Percentiles rank a stretch among this genome's conserved stretches.
Conservation (phyloP, 2,888 invertebrate species). For the Caenorhabditis zanzibari region DNA sequence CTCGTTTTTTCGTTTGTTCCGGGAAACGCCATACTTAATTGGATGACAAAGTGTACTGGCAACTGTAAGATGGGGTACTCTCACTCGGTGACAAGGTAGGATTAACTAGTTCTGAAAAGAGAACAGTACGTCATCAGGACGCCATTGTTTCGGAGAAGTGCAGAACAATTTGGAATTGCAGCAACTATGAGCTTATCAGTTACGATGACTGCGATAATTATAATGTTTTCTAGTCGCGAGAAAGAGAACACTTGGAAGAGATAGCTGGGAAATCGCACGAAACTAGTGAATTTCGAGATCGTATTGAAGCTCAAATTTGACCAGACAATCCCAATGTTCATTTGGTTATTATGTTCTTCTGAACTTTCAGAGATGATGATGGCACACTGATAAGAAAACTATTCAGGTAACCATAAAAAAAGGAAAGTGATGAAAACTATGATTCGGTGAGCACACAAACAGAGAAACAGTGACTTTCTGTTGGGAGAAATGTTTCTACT, state of each 20-base stretch:
- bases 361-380: constrained; percentile 18
- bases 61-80: constrained; percentile 22
- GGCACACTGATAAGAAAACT: constrained; percentile 18
- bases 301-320: too few species aligned
- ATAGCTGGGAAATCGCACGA: background rate
- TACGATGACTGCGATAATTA: constrained; percentile 28
- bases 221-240: background rate
- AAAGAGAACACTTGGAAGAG: too few species aligned
- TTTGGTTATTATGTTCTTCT: constrained; percentile 1
- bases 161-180: constrained; percentile 9
- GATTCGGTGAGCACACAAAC: background rate
- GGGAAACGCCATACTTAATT: constrained; percentile 58
- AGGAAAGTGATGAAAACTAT: constrained; percentile 10
- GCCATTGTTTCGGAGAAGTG: background rate
- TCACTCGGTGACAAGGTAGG: constrained; percentile 35
- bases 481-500: background rate
- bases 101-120: constrained; percentile 34
- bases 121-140: constrained; percentile 45
- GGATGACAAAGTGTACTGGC: constrained; percentile 44
- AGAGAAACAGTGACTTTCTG: background rate
- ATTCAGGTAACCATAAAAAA: constrained; percentile 25
- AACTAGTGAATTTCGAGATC: background rate
- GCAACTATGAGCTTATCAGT: constrained; percentile 39
- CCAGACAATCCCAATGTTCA: background rate
- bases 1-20: constrained; percentile 51